Percentiles rank a stretch among this genome's conserved stretches.
phyloP scores from a whole-genome alignment of 2,113 vertebrate species.

The Myiagra hebetior region DNA sequence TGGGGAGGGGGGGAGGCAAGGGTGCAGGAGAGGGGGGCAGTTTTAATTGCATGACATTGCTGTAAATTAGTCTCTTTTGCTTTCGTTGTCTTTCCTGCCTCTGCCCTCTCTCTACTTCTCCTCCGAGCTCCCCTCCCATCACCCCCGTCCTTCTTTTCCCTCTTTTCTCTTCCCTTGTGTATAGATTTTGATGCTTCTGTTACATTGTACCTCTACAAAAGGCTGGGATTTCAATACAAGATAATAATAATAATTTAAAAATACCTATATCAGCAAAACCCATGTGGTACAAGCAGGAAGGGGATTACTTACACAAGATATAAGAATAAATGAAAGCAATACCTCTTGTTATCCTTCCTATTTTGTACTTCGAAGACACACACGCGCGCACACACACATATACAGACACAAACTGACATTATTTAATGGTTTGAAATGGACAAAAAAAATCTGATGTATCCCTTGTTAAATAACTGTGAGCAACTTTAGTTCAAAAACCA shows the following conservation, averaged over 20 bases:
- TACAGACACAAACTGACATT: constrained; percentile 69
- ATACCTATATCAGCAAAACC: constrained; percentile 68
- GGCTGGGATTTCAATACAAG: constrained; percentile 71
- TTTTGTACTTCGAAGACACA: constrained; percentile 84
- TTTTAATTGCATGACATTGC: constrained; percentile 74
- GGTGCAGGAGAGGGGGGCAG: constrained; percentile 65
- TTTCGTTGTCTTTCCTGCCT: constrained; percentile 64
- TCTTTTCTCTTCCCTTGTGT: constrained; percentile 75
- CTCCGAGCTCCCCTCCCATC: constrained; percentile 64
- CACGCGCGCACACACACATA: constrained; percentile 61
- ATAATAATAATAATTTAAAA: constrained; percentile 68
- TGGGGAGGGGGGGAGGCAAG: constrained; percentile 62
- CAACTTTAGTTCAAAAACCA: constrained; percentile 90
- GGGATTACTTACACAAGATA: constrained; percentile 74
- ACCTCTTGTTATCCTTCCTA: constrained; percentile 87
- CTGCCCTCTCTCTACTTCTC: constrained; percentile 58
- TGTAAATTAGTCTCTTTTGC: constrained; percentile 67
- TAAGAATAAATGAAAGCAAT: constrained; percentile 90
- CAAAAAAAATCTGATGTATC: constrained; percentile 85
- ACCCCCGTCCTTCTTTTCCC: constrained; percentile 59
- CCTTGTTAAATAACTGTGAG: constrained; percentile 94
- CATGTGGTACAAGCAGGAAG: constrained; percentile 76
- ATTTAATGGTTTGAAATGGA: constrained; percentile 83
- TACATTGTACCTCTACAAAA: constrained; percentile 80
- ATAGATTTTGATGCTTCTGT: constrained; percentile 85